Conservation (phyloP, 2,888 invertebrate species). For the Hanleya hanleyi region DNA sequence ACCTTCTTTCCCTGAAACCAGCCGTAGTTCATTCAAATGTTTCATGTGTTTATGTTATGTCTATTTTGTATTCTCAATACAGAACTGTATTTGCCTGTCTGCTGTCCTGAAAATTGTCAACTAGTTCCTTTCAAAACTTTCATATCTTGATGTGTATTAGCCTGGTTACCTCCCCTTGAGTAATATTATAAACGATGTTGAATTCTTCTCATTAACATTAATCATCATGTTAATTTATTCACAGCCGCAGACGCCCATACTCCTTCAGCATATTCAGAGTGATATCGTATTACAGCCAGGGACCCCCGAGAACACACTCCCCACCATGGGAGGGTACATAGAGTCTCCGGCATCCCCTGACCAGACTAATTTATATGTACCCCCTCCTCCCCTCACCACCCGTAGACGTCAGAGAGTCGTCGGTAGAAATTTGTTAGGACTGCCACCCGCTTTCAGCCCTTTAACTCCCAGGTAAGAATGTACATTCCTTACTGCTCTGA, state of each 20-base stretch:
- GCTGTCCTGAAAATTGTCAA: too few relatives aligned
- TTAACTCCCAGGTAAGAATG: constrained; percentile 55
- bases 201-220: too few relatives aligned
- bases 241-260: constrained; percentile 15
- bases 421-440: constrained; percentile 29
- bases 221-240: background rate
- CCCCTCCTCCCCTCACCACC: background rate
- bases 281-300: background rate
- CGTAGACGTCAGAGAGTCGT: constrained; percentile 6
- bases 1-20: too few relatives aligned
- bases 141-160: too few relatives aligned
- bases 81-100: too few relatives aligned
- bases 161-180: too few relatives aligned
- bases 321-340: background rate
- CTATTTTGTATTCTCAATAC: too few relatives aligned
- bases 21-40: too few relatives aligned
- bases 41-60: too few relatives aligned
- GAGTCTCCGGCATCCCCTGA: background rate
- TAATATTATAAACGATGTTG: too few relatives aligned
- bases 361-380: background rate
- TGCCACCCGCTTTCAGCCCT: constrained; percentile 45
- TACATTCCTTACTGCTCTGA: too few relatives aligned
- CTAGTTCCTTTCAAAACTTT: too few relatives aligned
- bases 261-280: constrained; percentile 6
- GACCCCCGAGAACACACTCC: constrained; percentile 23